Percentiles rank a stretch among this genome's conserved stretches.
phyloP scores from a whole-genome alignment of 1,140 invertebrate genomes.

The Drosophila sulfurigaster region DNA sequence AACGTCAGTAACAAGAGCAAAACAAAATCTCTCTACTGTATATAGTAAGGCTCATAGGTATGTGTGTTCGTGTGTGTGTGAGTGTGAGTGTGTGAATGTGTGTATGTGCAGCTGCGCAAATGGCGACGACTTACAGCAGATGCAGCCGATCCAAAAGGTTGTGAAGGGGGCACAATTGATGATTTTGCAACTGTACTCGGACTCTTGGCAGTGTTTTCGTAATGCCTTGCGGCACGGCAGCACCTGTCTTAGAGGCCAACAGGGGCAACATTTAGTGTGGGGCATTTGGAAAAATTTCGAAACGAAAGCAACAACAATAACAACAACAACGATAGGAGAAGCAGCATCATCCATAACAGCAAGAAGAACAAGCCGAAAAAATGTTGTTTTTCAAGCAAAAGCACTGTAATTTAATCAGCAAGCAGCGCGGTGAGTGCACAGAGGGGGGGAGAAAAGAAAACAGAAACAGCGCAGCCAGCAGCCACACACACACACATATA shows the following conservation, averaged over 20 bases:
- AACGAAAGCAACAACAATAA: constrained; percentile 31
- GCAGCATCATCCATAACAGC: no score
- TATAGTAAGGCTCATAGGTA: constrained; percentile 5
- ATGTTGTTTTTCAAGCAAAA: constrained; percentile 39
- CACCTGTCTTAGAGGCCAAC: constrained; percentile 63
- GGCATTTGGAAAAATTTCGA: constrained; percentile 54
- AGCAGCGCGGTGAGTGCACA: constrained; percentile 34
- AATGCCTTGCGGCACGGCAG: constrained; percentile 69
- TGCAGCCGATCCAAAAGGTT: constrained; percentile 52
- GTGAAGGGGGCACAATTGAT: not conserved
- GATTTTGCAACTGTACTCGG: constrained; percentile 66
- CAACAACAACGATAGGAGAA: not conserved
- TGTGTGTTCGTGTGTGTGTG: constrained; percentile 20
- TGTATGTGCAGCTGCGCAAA: constrained; percentile 68
- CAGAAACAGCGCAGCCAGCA: no score
- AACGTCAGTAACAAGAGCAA: constrained; percentile 56
- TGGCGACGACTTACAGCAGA: constrained; percentile 79
- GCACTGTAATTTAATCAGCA: constrained; percentile 78
- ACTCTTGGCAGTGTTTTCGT: constrained; percentile 58
- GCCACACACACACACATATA: constrained; percentile 31
- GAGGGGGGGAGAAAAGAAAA: constrained; percentile 2
- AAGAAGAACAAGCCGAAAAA: constrained; percentile 1
- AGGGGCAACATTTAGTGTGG: constrained; percentile 10
- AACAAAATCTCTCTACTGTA: constrained; percentile 44
- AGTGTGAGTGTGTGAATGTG: constrained; percentile 5